These are phyloP conservation scores for Drosophila macrospina DNA, from an alignment of 2,888 invertebrate genomes.

Conservation along the genomic window DNA sequence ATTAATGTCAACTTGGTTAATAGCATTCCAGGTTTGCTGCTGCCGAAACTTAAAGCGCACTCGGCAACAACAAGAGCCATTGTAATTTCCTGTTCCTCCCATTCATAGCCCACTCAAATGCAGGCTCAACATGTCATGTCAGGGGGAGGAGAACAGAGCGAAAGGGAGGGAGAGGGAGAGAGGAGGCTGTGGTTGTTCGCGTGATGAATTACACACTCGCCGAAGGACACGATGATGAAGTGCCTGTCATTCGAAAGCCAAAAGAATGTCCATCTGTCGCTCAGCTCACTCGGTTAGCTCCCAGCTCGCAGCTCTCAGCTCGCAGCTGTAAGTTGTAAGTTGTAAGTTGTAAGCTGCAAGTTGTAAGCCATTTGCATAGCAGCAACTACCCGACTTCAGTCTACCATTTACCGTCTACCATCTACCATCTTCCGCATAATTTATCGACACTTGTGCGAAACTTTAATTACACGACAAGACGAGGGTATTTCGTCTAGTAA, in stretches of 20 bases:
- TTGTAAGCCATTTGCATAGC: constrained; percentile 76
- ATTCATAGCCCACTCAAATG: constrained; percentile 52
- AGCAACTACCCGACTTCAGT: constrained; percentile 35
- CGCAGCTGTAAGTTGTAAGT: constrained; percentile 27
- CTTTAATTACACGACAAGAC: constrained; percentile 75
- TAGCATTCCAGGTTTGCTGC: constrained; percentile 72
- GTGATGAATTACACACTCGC: constrained; percentile 81
- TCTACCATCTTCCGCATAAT: constrained; percentile 65
- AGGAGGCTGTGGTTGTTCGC: constrained; percentile 78
- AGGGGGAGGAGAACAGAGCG: not conserved
- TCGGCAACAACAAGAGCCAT: constrained; percentile 35
- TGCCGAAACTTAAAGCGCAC: constrained; percentile 67
- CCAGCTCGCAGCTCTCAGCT: too few species aligned
- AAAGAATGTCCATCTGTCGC: constrained; percentile 78
- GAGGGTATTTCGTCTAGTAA: constrained; percentile 52
- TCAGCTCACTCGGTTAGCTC: constrained; percentile 27
- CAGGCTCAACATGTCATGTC: constrained; percentile 80
- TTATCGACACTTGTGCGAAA: constrained; percentile 81
- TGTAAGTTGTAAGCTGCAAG: constrained; percentile 33
- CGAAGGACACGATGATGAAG: constrained; percentile 81
- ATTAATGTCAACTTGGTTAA: constrained; percentile 81
- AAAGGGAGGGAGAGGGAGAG: not conserved
- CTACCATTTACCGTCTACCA: constrained; percentile 46
- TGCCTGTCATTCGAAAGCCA: constrained; percentile 80
- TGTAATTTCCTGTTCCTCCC: constrained; percentile 50